Conservation (phyloP, 2,888 invertebrate species). For the Agrochola litura region DNA sequence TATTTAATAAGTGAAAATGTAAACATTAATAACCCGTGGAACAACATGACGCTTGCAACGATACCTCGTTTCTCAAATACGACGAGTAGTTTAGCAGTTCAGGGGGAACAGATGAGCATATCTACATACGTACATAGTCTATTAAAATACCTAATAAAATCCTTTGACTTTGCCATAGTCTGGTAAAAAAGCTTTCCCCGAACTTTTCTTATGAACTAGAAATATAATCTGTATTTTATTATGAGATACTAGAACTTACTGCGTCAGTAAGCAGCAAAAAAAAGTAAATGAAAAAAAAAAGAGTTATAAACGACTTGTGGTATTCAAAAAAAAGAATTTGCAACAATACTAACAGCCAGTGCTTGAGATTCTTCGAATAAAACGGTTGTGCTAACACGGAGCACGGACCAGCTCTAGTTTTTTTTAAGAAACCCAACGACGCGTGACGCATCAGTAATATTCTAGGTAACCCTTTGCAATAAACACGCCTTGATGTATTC, state of each 20-base stretch:
- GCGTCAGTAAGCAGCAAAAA: not conserved
- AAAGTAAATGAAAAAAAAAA: not conserved
- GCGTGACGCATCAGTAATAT: conserved; percentile 45
- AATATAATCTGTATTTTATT: not conserved
- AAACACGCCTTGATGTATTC: conserved; percentile 12
- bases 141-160: too few species aligned
- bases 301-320: too few species aligned
- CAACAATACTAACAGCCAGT: not conserved
- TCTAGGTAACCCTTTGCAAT: conserved; percentile 47
- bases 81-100: too few species aligned
- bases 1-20: not conserved
- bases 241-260: not conserved
- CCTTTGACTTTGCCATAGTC: not conserved
- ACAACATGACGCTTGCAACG: not conserved
- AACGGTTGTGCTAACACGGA: conserved; percentile 30
- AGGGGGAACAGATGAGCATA: too few species aligned
- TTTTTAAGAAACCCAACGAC: conserved; percentile 28
- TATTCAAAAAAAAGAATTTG: conserved; percentile 33
- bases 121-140: not conserved
- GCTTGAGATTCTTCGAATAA: conserved; percentile 34
- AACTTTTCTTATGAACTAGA: not conserved
- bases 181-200: not conserved
- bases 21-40: not conserved
- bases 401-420: conserved; percentile 28
- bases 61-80: not conserved